Base-by-base conservation (phyloP, 2,797 vertebrate species). In the Poecile montanus region DNA sequence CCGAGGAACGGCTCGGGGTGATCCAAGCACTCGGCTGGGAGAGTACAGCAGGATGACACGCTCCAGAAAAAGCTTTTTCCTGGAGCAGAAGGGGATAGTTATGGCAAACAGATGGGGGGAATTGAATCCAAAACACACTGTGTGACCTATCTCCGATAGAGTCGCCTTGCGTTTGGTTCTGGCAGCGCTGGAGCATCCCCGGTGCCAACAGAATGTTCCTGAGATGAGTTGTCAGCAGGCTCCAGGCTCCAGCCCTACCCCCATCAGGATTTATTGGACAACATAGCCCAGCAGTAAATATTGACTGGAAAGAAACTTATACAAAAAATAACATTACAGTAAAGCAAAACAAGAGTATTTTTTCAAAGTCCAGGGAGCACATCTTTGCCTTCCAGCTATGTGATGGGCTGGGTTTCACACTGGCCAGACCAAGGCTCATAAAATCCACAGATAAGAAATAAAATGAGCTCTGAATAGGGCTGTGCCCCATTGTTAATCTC, bases 101-200 rank as follows among this genome's bases (percentile, higher is more conserved):
- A 95, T 86, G 88, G 89, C 94, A 96, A 94, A 94, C 94, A 95
- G 96, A 96, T 96, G 95, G 89, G 78, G 51, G 66, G 60, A 67
- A 44, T 45, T 11, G 54, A 73, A 72, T 94, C 91, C 94, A 93
- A 95, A 86, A 91, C 91, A 90, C 88, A 90, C 74, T 92, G 93
- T 95, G 92, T 87, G 89, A 97, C 94, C 93, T 89, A 91, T 95
- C 93, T 94, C 44, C 45, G 91, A 94, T 95, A 94, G 78, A 91
- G 83, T 42, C 85, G 89, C 86, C 66, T 86, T 75, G 90, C 7
- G 0, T 91, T 93, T 86, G 3, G 0, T 73, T 90, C 91, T 96
- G 96, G 96, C 96, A 88, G 85, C 23, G 11, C 23, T 6, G 1
- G 2, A 63, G 26, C 42, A 30, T 30, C 58, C 17, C 56, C 2